A percentile compares a stretch with the other conserved stretches of the same genome.
Evolutionary conservation across 2,888 invertebrate genomes (phyloP).

Genomic region (Eupithecia inturbata): DNA sequence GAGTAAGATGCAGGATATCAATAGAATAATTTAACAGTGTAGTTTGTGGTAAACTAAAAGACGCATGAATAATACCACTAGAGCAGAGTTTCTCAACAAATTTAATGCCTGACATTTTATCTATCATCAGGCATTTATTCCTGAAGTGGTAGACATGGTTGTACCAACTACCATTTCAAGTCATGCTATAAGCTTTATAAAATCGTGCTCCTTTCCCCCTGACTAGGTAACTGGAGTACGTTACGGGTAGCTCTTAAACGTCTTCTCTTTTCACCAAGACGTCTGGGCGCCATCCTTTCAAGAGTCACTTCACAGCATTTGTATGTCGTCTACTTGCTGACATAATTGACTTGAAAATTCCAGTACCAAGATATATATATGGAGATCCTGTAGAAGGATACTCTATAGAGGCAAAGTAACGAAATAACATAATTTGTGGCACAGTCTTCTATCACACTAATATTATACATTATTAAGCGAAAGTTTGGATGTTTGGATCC

Average conservation of each 20-base stretch:
- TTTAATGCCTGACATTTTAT: too few species aligned
- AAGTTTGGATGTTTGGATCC: too few species aligned
- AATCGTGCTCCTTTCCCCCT: constrained; percentile 9
- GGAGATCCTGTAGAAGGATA: not conserved
- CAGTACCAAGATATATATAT: not conserved
- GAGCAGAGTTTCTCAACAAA: too few species aligned
- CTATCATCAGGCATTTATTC: too few species aligned
- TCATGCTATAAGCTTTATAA: not conserved
- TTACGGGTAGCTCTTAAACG: constrained; percentile 19
- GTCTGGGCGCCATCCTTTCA: constrained; percentile 46
- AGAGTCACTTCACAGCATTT: constrained; percentile 44
- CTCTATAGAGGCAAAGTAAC: not conserved
- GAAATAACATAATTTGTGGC: not conserved
- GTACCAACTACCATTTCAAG: not conserved
- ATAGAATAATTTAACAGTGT: too few species aligned
- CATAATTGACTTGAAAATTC: not conserved
- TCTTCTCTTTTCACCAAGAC: constrained; percentile 59
- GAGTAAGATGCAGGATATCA: not conserved
- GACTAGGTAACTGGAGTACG: constrained; percentile 24
- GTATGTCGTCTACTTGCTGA: constrained; percentile 31
- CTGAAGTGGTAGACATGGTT: too few species aligned
- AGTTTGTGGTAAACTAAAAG: too few species aligned
- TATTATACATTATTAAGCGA: too few species aligned
- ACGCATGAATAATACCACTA: not conserved
- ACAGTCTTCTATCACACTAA: too few species aligned